Evolutionary conservation across 2,888 invertebrate species (phyloP), one percentile per base, ranked within the genome.

Genomic region (Epistrophella euchroma): DNA sequence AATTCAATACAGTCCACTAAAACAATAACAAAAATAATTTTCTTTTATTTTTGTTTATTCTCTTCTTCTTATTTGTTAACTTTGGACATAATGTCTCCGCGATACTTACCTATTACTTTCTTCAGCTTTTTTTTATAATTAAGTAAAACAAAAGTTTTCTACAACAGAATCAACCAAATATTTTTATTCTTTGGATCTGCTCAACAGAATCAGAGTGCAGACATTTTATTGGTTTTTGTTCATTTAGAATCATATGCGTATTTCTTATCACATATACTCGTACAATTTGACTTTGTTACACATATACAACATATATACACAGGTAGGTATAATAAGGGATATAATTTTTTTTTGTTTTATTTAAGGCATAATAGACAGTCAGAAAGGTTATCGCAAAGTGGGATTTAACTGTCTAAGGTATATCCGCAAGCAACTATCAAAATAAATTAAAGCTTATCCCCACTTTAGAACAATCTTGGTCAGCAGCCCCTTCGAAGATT

Each of bases 401-500:
- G 50, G 62, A 47, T 17, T 64, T 66, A 50, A 25, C 25, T n/a
- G 5, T 28, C 9, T 43, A 9, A 35, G 13, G 40, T 25, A 47
- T 10, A 11, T 35, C 11, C 11, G 11, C 11, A n/a, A 7, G 43
- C 7, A 45, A 50, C 28, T 11, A 60, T n/a, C 2, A 19, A 15
- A 37, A 60, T 7, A 19, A 35, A 13, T 35, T 35, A 52, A 52
- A 22, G 50, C 50, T 32, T 22, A 32, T 32, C 13, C 25, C 15
- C 82, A 73, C 68, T 80, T 87, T 80, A 75, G n/a, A 76, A 76
- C 52, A 80, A 25, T 68, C 50, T 75, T 76, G 87, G 90, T 91
- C 90, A 91, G 90, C 91, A 92, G 82, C 90, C 90, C 77, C 90
- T 91, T 89, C 95, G 93, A 76, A 96, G 91, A 89, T 94, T 94